A percentile compares a stretch with the other conserved stretches of the same genome.
Evolutionary conservation across 2,888 invertebrate genomes (phyloP).

Genomic region (Luperina testacea): DNA sequence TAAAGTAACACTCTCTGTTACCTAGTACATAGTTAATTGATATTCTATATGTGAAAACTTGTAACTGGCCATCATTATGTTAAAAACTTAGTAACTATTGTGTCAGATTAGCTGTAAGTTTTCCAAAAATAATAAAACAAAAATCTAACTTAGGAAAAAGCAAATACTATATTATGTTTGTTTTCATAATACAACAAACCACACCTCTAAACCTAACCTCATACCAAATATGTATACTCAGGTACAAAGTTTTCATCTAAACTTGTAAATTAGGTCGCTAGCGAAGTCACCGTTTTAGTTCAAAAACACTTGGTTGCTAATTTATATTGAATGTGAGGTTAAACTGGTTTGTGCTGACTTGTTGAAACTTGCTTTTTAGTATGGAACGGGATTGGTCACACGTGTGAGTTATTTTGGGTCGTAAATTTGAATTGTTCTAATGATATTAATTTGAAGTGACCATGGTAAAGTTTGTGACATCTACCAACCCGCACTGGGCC

Average conservation of each 20-base stretch:
- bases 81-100: too few species aligned
- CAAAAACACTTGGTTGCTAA: conserved; percentile 45
- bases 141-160: neutral
- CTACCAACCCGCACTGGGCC: too few species aligned
- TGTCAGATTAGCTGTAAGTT: too few species aligned
- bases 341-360: conserved; percentile 39
- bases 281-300: conserved; percentile 33
- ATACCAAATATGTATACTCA: conserved; percentile 2
- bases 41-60: too few species aligned
- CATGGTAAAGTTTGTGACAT: too few species aligned
- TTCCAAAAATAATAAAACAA: too few species aligned
- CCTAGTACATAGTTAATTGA: too few species aligned
- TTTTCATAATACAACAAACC: too few species aligned
- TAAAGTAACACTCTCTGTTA: too few species aligned
- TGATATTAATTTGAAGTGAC: too few species aligned
- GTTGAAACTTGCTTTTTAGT: conserved; percentile 26
- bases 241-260: conserved; percentile 33
- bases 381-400: conserved; percentile 17
- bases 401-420: conserved; percentile 31
- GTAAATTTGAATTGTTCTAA: neutral
- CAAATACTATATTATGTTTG: too few species aligned
- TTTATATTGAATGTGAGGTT: conserved; percentile 35
- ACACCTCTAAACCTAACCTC: neutral
- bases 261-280: conserved; percentile 32
- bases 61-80: too few species aligned